Percentiles rank a stretch among this genome's conserved stretches.
Conservation (phyloP, 2,797 vertebrate genomes). For the Sylvia borin region DNA sequence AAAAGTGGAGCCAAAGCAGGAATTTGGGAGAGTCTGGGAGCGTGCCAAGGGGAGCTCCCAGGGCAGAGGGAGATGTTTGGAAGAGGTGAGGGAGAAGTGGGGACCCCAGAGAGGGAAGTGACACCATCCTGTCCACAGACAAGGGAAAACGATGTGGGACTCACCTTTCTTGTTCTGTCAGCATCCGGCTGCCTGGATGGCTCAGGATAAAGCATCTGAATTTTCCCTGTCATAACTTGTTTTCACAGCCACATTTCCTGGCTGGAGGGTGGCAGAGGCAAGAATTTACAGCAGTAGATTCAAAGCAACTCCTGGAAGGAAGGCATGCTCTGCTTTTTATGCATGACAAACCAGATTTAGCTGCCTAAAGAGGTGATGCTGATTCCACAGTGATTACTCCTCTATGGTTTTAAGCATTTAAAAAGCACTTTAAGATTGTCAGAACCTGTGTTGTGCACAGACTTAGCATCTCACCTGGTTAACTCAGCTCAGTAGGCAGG, state of each 20-base stretch:
- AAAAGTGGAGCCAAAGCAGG: neutral
- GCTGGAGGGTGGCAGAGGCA: constrained; percentile 26
- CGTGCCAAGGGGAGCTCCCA: neutral
- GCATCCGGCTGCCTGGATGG: neutral
- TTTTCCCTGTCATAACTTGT: constrained; percentile 41
- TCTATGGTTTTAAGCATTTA: neutral
- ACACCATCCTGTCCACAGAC: neutral
- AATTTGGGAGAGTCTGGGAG: neutral
- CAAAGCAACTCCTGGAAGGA: constrained; percentile 20
- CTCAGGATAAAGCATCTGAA: neutral
- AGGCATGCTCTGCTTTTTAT: constrained; percentile 19
- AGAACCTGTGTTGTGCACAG: neutral
- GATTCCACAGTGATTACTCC: neutral
- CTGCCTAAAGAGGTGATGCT: neutral
- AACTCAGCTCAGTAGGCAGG: neutral
- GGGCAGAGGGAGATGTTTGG: neutral
- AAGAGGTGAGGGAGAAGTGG: neutral
- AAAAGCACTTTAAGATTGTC: neutral
- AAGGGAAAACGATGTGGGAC: neutral
- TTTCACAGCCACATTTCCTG: constrained; percentile 44
- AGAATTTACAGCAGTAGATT: constrained; percentile 10
- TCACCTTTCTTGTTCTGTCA: neutral
- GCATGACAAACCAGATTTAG: neutral
- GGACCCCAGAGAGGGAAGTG: neutral
- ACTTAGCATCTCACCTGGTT: neutral